Conservation (phyloP, 2,113 vertebrate species). For the Vireo altiloquus region DNA sequence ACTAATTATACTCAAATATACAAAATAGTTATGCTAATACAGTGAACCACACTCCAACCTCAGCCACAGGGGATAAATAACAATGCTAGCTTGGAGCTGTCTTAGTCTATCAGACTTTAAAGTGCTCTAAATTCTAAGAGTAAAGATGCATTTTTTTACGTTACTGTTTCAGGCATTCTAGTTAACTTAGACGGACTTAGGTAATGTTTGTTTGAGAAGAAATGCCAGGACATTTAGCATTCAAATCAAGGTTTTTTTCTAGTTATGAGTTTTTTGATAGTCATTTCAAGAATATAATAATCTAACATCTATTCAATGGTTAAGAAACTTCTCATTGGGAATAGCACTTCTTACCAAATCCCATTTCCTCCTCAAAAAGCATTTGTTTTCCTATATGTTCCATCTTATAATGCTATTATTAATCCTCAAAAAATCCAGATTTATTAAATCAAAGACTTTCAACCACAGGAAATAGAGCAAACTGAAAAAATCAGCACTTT, state of each 20-base stretch:
- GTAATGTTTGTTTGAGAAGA: not conserved
- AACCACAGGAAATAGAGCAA: not conserved
- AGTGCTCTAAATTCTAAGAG: not conserved
- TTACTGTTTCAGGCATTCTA: not conserved
- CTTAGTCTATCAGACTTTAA: not conserved
- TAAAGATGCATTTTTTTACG: not conserved
- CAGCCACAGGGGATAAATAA: not conserved
- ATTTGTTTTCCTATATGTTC: not conserved
- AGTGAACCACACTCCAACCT: not conserved
- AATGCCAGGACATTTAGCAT: not conserved
- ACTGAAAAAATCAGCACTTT: not conserved
- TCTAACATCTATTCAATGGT: not conserved
- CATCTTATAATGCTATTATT: not conserved
- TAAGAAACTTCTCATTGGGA: not conserved
- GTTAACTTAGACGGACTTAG: not conserved
- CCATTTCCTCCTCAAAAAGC: not conserved
- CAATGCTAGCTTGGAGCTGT: not conserved
- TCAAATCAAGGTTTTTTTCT: not conserved
- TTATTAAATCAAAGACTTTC: not conserved
- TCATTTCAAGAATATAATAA: not conserved
- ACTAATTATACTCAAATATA: not conserved
- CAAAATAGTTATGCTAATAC: not conserved
- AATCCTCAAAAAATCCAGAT: not conserved
- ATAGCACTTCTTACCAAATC: not conserved
- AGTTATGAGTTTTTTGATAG: not conserved